Base-by-base conservation (phyloP, 1,140 invertebrate genomes). In the Kradibia gibbosae region DNA sequence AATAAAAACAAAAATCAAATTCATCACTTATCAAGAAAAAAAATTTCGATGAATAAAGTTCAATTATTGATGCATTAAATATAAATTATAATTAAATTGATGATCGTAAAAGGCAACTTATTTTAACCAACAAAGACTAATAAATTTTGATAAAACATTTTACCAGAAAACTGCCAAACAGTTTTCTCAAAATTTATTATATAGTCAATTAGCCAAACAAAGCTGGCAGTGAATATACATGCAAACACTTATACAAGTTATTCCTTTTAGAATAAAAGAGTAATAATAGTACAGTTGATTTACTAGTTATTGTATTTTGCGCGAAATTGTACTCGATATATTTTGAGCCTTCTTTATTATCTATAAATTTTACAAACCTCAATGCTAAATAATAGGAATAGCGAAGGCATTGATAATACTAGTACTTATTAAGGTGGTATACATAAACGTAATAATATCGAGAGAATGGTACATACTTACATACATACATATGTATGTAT, bases 171-270 rank as follows among this genome's bases (percentile, higher is more conserved):
- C 42, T 75, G 34, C 53, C 48, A 22, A 67, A 11, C n/a, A 50
- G n/a, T 67, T 78, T 57, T 67, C 25, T 78, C 45, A 50, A 78
- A 78, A 78, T 39, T 17, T 78, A 67, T 67, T 22, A 13, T 53
- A n/a, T 76, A 22, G 45, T 22, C n/a, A 60, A 34, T 78, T 67
- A 34, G 48, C 15, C 34, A 65, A 78, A 42, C 20, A 42, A 3
- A 71, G 34, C 60, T 50, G 77, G 60, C 65, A 65, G 57, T 78
- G 62, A 70, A n/a, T 70, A 25, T 78, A 53, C 36, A 17, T 28
- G 0, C 34, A 31, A 34, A 17, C 7, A 53, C 11, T 31, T 72
- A 17, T 45, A 48, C 39, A 42, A 48, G 48, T 77, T 76, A n/a
- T 36, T 20, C 7, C 17, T 65, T 65, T 65, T 36, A 4, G 1